phyloP scores from a whole-genome alignment of 2,888 invertebrate species.

The Elgonia sp. region DNA sequence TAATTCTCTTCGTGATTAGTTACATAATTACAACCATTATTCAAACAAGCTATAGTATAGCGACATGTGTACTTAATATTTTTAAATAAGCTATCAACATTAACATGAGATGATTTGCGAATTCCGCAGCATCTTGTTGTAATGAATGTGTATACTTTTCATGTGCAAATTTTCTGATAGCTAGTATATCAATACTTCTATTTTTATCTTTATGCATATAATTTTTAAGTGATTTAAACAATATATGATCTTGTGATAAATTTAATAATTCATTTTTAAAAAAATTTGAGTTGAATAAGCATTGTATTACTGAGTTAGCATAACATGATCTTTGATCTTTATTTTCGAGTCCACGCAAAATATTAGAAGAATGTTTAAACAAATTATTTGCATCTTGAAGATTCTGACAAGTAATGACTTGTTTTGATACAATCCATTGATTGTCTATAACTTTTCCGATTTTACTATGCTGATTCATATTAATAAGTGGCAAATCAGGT shows the following conservation, averaged over 20 bases:
- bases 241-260: conserved; percentile 24
- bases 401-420: not conserved
- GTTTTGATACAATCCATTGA: conserved; percentile 14
- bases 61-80: not conserved
- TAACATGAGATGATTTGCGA: too few species aligned
- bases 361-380: not conserved
- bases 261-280: conserved; percentile 13
- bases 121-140: conserved; percentile 40
- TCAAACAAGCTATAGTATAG: conserved; percentile 23
- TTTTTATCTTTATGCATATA: conserved; percentile 13
- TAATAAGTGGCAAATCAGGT: conserved; percentile 13
- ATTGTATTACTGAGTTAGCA: conserved; percentile 44
- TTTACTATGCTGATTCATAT: not conserved
- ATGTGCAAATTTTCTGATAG: conserved; percentile 23
- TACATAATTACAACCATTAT: conserved; percentile 14
- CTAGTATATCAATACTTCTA: conserved; percentile 26
- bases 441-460: conserved; percentile 19
- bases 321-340: conserved; percentile 16
- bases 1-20: conserved; percentile 7
- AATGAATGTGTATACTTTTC: conserved; percentile 21
- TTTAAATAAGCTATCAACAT: not conserved
- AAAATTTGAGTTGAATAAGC: conserved; percentile 13
- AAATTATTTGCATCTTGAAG: not conserved
- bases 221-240: conserved; percentile 14
- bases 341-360: conserved; percentile 16